phyloP scores from a whole-genome alignment of 2,113 vertebrate genomes.

The Rhagologus leucostigma region DNA sequence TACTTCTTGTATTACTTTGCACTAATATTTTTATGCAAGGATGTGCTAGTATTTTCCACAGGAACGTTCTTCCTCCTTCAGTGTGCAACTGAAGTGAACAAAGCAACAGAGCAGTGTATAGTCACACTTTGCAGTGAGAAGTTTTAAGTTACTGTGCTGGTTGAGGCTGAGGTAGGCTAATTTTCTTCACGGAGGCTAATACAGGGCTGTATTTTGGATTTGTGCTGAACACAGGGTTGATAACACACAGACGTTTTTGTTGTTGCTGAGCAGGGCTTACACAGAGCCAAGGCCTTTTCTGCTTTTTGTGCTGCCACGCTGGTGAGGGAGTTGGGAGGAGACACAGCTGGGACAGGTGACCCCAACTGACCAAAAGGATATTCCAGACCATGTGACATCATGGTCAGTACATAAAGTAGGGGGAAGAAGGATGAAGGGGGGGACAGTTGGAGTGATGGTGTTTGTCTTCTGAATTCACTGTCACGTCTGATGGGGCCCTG shows the following conservation, averaged over 20 bases:
- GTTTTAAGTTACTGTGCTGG: not conserved
- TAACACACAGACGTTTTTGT: not conserved
- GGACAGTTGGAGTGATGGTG: not conserved
- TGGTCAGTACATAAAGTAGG: not conserved
- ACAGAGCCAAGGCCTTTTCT: not conserved
- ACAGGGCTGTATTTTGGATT: not conserved
- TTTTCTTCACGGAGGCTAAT: not conserved
- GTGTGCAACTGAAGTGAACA: not conserved
- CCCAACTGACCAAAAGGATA: not conserved
- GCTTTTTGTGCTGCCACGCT: rapidly evolving
- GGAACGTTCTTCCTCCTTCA: not conserved
- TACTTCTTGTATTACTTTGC: not conserved
- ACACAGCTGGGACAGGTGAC: not conserved
- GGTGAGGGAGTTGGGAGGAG: not conserved
- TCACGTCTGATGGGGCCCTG: rapidly evolving
- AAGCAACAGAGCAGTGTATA: not conserved
- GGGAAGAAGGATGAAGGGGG: not conserved
- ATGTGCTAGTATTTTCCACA: not conserved
- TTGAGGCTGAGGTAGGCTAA: not conserved
- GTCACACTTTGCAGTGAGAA: not conserved
- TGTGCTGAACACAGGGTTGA: not conserved
- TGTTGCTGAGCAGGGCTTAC: not conserved
- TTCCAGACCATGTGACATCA: not conserved
- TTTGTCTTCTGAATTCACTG: not conserved
- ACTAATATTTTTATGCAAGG: not conserved